A percentile compares a stretch with the other conserved stretches of the same genome.
These are phyloP conservation scores for Microdon myrmicae DNA, from an alignment of 2,888 invertebrate species.

Conservation along the genomic window DNA sequence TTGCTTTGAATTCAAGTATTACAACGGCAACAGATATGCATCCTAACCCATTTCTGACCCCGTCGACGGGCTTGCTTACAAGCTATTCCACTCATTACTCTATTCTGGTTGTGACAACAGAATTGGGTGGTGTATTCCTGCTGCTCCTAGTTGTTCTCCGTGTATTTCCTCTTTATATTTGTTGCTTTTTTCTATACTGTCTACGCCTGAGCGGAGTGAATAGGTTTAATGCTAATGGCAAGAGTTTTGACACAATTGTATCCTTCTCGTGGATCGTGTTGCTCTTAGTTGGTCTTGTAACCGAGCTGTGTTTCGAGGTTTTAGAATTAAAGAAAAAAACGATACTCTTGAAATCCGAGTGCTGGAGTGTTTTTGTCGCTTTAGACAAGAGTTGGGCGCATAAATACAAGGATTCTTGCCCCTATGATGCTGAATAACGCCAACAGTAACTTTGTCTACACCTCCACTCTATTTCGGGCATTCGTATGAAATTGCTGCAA, in stretches of 20 bases:
- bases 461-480: too few relatives aligned
- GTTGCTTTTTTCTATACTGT: constrained; percentile 7
- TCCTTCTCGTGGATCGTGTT: constrained; percentile 20
- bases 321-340: too few relatives aligned
- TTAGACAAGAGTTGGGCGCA: too few relatives aligned
- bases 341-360: too few relatives aligned
- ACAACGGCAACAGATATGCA: constrained; percentile 34
- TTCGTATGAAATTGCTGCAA: too few relatives aligned
- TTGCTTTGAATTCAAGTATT: constrained; percentile 29
- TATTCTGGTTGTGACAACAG: constrained; percentile 48
- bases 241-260: constrained; percentile 52
- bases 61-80: constrained; percentile 30
- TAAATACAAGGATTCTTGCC: too few relatives aligned
- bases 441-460: too few relatives aligned
- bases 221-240: constrained; percentile 49
- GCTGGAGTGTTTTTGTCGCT: too few relatives aligned
- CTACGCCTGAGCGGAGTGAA: constrained; percentile 20
- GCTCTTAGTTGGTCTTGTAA: too few relatives aligned
- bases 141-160: constrained; percentile 4
- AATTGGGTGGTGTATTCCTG: constrained; percentile 9
- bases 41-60: constrained; percentile 21
- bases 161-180: constrained; percentile 1
- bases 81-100: constrained; percentile 46
- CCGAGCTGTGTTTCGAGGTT: too few relatives aligned
- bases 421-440: too few relatives aligned